A percentile compares a stretch with the other conserved stretches of the same genome.
Conservation (phyloP, 2,113 vertebrate genomes). For the Cavia porcellus region DNA sequence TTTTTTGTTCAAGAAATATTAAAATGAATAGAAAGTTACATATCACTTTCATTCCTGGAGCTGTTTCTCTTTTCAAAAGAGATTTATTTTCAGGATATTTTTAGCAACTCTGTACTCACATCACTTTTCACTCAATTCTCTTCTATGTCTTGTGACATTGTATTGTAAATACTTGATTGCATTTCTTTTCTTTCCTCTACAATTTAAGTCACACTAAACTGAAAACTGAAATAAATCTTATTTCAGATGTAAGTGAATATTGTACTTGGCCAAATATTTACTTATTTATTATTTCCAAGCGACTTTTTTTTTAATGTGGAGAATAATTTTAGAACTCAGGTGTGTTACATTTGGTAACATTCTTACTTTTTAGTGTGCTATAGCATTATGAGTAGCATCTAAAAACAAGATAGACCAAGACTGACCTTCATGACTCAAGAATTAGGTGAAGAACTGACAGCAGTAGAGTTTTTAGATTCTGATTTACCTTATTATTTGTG, state of each 20-base stretch:
- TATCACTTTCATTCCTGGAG: constrained; percentile 19
- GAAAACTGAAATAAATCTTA: constrained; percentile 51
- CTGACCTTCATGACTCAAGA: background rate
- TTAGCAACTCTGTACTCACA: constrained; percentile 34
- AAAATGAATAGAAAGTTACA: constrained; percentile 38
- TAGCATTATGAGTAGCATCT: background rate
- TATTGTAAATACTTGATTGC: constrained; percentile 72
- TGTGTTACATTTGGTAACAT: background rate
- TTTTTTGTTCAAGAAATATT: constrained; percentile 51
- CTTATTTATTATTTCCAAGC: constrained; percentile 67
- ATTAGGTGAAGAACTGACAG: background rate
- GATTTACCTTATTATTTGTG: background rate
- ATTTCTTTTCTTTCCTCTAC: constrained; percentile 22
- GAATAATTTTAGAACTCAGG: constrained; percentile 39
- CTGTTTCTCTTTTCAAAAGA: constrained; percentile 10
- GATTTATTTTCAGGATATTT: constrained; percentile 64
- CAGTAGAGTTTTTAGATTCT: background rate
- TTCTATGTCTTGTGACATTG: constrained; percentile 45
- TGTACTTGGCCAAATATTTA: constrained; percentile 45
- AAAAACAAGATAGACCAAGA: background rate
- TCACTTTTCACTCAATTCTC: constrained; percentile 57
- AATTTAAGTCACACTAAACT: constrained; percentile 24
- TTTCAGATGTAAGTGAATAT: constrained; percentile 68
- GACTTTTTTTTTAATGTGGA: constrained; percentile 43
- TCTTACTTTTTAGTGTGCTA: constrained; percentile 10